Evolutionary conservation across 2,888 invertebrate genomes (phyloP).

Genomic region (Drosophila anomelani): DNA sequence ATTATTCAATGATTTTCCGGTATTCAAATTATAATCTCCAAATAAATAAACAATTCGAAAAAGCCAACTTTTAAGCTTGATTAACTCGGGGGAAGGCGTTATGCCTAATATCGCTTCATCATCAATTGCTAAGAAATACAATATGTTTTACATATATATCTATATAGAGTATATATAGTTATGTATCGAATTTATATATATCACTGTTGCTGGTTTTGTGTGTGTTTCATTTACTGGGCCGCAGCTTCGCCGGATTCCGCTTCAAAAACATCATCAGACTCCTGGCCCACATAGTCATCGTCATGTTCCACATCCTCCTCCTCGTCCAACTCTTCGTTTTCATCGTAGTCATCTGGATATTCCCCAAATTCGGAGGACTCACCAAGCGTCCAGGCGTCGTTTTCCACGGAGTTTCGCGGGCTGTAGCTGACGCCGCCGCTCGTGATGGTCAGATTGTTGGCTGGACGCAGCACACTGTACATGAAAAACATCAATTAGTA

Average conservation of each 20-base stretch:
- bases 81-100: conserved; percentile 19
- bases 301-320: conserved; percentile 28
- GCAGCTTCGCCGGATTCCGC: conserved; percentile 50
- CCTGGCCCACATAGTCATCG: conserved; percentile 46
- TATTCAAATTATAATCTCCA: conserved; percentile 36
- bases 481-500: conserved; percentile 8
- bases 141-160: conserved; percentile 51
- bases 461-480: conserved; percentile 63
- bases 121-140: conserved; percentile 56
- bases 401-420: conserved; percentile 75
- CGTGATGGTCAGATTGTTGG: conserved; percentile 73
- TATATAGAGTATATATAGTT: conserved; percentile 42
- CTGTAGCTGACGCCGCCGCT: conserved; percentile 67
- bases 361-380: conserved; percentile 73
- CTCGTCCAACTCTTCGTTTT: conserved; percentile 43
- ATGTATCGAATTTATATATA: conserved; percentile 64
- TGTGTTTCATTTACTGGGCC: conserved; percentile 38
- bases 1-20: conserved; percentile 50
- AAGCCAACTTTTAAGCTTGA: too few relatives aligned
- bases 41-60: conserved; percentile 25
- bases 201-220: conserved; percentile 77
- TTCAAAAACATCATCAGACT: conserved; percentile 67
- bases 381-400: conserved; percentile 78
- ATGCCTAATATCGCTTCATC: conserved; percentile 20
- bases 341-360: conserved; percentile 68